Base-by-base conservation (phyloP, 2,797 vertebrate genomes). In the Gobio occitaniae region DNA sequence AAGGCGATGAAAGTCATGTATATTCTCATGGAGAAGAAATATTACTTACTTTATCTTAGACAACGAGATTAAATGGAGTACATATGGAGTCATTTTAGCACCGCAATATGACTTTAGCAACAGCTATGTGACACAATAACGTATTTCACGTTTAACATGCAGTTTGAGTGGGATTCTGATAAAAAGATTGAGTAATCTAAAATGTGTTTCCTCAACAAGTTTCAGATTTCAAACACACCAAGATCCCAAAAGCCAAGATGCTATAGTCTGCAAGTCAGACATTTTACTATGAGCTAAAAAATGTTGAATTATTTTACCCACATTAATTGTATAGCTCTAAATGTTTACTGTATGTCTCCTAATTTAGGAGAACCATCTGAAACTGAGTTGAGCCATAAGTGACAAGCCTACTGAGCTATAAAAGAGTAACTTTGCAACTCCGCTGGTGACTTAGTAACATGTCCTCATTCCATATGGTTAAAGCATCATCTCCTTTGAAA, bases 241-340 rank as follows among this genome's bases (percentile, higher is more conserved):
- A 78, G 21, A 47, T 78, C 54, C n/a, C 11, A 78, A 78, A 32
- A 59, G 12, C 21, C 19, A 59, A 75, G 72, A 75, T 36, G 19
- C 29, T 36, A 11, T 5, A 36, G 29, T 38, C 72, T 66, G 56
- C 21, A 21, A 12, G 9, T 61, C 7, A 61, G 7, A 68, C 32
- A 38, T 38, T 21, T 68, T 41, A 68, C 38, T 38, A 41, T 38
- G 6, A 8, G 8, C 69, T 63, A 15, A 77, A 77, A 76, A 41
- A 77, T 5, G 2, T 21, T 75, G 17, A 52, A 54, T 75, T 75
- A 54, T 36, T 75, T 32, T 15, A 56, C 3, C 6, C 19, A 38
- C 72, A 76, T 38, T 38, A 0, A 68, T n/a, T 44, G 44, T 61
- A 16, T 10, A 78, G 36, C 3, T 59, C 21, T 61, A 61, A 61